These are phyloP conservation scores for Zingel zingel DNA, from an alignment of 2,113 vertebrate genomes.

Conservation along the genomic window DNA sequence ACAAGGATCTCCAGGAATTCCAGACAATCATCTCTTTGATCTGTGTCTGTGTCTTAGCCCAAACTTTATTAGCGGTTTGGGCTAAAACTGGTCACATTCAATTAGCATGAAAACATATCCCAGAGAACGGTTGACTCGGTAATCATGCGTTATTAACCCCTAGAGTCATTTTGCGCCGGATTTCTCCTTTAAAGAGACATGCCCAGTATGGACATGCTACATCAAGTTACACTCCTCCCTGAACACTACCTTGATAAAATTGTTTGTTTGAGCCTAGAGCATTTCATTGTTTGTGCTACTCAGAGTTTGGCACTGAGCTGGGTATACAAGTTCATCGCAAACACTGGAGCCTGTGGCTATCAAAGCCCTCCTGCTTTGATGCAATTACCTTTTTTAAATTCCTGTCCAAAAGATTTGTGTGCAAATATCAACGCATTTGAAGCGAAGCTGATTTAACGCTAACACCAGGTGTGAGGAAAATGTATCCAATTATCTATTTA, in stretches of 20 bases:
- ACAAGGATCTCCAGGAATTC: slow-evolving; percentile 13
- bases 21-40: slow-evolving; percentile 30
- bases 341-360: slow-evolving; percentile 34
- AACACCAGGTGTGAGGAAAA: slow-evolving; percentile 13
- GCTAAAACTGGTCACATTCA: no score
- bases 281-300: slow-evolving; percentile 59
- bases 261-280: slow-evolving; percentile 62
- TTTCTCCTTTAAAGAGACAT: slow-evolving; percentile 48
- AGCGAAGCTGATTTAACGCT: background rate
- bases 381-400: slow-evolving; percentile 36
- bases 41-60: slow-evolving; percentile 30
- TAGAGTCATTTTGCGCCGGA: no score
- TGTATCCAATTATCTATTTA: background rate
- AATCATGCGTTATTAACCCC: no score
- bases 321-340: slow-evolving; percentile 46
- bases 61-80: no score
- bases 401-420: slow-evolving; percentile 52
- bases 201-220: slow-evolving; percentile 53
- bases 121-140: no score
- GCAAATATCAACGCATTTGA: slow-evolving; percentile 50
- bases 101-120: no score
- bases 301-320: slow-evolving; percentile 31
- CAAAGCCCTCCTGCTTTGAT: slow-evolving; percentile 42
- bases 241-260: slow-evolving; percentile 51
- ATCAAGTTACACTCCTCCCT: slow-evolving; percentile 54